Evolutionary conservation across 2,888 invertebrate genomes (phyloP), one percentile per base, ranked within the genome.

Genomic region (Phalangium opilio): DNA sequence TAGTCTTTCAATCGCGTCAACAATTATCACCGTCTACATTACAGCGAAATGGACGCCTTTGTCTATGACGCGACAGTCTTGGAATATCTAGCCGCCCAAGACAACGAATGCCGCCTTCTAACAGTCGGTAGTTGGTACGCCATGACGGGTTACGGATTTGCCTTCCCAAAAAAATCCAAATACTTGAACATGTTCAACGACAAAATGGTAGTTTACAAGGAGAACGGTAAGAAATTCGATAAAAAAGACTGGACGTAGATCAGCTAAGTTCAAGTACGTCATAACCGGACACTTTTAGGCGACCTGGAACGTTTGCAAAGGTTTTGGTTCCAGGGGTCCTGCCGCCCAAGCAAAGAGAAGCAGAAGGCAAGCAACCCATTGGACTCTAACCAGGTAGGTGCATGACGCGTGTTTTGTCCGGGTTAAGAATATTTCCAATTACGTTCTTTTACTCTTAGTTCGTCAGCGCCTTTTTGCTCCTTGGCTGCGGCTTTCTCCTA

Each of bases 1-100:
- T 4, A 27, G 8, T 27, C 27, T n/a, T n/a, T 27, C 27, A 27
- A 27, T 7, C 8, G 5, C 27, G 27, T 27, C 27, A 27, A 27
- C 27, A 27, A 27, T 27, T 27, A 27, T 27, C 8, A 27, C 27
- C 27, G 2, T 34, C 4, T n/a, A n/a, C 35, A 15, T 57, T 63
- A 12, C 60, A 81, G 79, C 42, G 83, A 89, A 58, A 73, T 98
- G 59, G 93, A 98, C 65, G 95, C 95, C 3, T 96, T 98, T 64
- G 86, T 98, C 57, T 98, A 98, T 65, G 98, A 98, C 63, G 95
- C 96, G 45, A 95, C 96, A 1, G 96, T 98, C 11, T 71, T 98
- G 59, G 95, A 98, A 64, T 96, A 93, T 67, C 74, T 90, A 63
- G 93, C 91, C 20, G 86, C 91, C 14, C 76, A 83, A 71, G 96